Percentiles rank a stretch among this genome's conserved stretches.
Evolutionary conservation across 1,140 invertebrate species (phyloP).

Genomic region (Orchestia grillus): DNA sequence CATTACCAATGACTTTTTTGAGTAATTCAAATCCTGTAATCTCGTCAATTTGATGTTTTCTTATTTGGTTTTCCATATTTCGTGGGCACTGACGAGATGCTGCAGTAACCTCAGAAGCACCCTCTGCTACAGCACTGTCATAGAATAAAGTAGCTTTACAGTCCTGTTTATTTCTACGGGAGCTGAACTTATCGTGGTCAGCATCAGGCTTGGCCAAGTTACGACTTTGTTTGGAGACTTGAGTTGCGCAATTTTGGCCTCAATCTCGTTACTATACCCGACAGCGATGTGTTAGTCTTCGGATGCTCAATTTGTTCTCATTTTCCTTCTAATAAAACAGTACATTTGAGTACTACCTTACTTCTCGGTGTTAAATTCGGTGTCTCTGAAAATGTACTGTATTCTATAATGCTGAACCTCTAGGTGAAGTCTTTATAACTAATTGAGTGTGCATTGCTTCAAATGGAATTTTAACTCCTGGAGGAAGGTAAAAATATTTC

Average conservation of each 20-base stretch:
- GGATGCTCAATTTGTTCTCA: not conserved
- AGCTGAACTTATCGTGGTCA: not conserved
- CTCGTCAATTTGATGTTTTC: not conserved
- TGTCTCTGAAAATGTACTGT: not conserved
- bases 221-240: not conserved
- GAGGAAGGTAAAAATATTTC: not conserved
- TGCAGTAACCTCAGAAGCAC: not conserved
- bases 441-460: not conserved
- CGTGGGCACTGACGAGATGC: not conserved
- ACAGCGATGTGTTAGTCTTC: not conserved
- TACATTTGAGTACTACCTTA: not conserved
- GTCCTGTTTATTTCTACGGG: not conserved
- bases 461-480: not conserved
- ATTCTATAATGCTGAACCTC: not conserved
- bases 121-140: not conserved
- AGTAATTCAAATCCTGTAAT: not conserved
- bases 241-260: not conserved
- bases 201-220: not conserved
- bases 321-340: not conserved
- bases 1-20: not conserved
- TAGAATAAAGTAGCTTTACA: not conserved
- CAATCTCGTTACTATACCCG: not conserved
- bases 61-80: not conserved
- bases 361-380: not conserved
- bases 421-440: not conserved